Percentiles rank a stretch among this genome's conserved stretches.
These are phyloP conservation scores for Linyphia triangularis DNA, from an alignment of 2,888 invertebrate genomes.

Conservation along the genomic window DNA sequence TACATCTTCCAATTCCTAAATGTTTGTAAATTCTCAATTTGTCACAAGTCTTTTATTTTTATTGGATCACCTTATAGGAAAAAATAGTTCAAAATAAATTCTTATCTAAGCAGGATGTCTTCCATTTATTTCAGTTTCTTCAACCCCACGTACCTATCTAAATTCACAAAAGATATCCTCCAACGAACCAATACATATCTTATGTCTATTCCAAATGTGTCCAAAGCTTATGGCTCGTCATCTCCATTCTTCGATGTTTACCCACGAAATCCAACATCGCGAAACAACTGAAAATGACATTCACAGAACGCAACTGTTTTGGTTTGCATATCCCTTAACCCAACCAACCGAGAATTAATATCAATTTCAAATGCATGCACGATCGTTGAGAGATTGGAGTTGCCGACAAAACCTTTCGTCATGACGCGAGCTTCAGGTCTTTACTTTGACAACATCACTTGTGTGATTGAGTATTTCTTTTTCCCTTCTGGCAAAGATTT, in stretches of 20 bases:
- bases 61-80: too few relatives aligned
- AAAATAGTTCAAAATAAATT: too few relatives aligned
- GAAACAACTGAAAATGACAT: conserved; percentile 25
- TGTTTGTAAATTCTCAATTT: too few relatives aligned
- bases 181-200: too few relatives aligned
- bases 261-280: conserved; percentile 19
- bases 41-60: too few relatives aligned
- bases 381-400: neutral
- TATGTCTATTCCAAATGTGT: neutral
- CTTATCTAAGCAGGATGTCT: too few relatives aligned
- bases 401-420: neutral
- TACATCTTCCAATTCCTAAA: too few relatives aligned
- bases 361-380: conserved; percentile 6
- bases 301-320: neutral
- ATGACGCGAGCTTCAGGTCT: neutral
- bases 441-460: neutral
- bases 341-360: conserved; percentile 28
- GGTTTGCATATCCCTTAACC: neutral
- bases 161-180: too few relatives aligned
- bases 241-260: conserved; percentile 4
- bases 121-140: too few relatives aligned
- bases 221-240: neutral
- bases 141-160: too few relatives aligned
- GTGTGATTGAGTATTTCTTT: neutral
- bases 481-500: neutral